These are phyloP conservation scores for Pseudolaguvia tuberculata DNA, from an alignment of 2,113 vertebrate genomes.

Conservation along the genomic window DNA sequence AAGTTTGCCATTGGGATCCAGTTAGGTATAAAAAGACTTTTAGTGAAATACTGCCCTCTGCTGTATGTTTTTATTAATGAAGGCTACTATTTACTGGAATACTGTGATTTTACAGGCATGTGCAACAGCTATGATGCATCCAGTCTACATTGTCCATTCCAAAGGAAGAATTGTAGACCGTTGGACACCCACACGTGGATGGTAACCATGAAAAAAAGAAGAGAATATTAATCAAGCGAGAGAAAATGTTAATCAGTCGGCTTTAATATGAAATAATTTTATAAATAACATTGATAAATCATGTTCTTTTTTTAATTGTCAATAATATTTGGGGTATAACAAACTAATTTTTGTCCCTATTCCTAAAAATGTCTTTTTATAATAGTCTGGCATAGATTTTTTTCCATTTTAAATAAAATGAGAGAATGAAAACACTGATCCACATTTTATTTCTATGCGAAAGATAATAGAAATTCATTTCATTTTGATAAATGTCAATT, in stretches of 20 bases:
- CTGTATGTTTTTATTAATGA: neutral
- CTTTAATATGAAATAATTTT: neutral
- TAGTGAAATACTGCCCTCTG: conserved; percentile 4
- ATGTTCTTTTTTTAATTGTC: neutral
- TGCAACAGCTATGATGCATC: conserved; percentile 76
- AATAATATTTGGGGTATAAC: neutral
- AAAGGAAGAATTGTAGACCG: conserved; percentile 67
- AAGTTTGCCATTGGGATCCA: no score
- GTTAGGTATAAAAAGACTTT: no score
- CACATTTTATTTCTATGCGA: neutral
- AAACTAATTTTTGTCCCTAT: neutral
- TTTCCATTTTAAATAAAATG: neutral
- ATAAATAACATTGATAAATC: neutral
- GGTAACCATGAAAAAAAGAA: conserved; percentile 51
- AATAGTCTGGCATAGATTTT: neutral
- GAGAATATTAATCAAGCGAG: neutral
- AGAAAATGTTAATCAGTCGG: neutral
- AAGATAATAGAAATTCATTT: no score
- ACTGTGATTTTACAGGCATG: conserved; percentile 67
- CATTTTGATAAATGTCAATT: no score
- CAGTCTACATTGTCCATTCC: conserved; percentile 70
- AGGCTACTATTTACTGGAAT: neutral
- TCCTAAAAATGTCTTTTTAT: no score
- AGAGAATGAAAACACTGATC: neutral
- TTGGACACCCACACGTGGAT: conserved; percentile 70